These are phyloP conservation scores for Shargacucullia verbasci DNA, from an alignment of 2,888 invertebrate genomes.

Conservation along the genomic window DNA sequence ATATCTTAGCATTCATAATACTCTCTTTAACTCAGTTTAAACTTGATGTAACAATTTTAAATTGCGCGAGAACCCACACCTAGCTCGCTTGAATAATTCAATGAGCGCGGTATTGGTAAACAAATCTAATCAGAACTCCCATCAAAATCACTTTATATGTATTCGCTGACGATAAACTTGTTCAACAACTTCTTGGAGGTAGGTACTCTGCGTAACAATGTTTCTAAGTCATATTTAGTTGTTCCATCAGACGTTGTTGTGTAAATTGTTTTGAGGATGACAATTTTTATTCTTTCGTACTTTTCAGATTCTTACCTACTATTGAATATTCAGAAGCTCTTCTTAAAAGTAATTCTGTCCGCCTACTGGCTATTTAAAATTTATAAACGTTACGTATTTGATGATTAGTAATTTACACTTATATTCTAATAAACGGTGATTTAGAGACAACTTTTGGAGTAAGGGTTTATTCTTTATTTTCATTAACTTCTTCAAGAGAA, in stretches of 20 bases:
- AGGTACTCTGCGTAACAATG: constrained; percentile 32
- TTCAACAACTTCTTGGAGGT: constrained; percentile 45
- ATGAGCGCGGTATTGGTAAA: constrained; percentile 69
- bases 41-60: constrained; percentile 73
- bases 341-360: no score
- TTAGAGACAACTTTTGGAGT: no score
- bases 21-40: constrained; percentile 68
- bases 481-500: not conserved
- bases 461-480: no score
- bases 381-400: no score
- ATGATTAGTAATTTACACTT: no score
- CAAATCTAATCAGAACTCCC: constrained; percentile 77
- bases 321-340: no score
- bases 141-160: constrained; percentile 67
- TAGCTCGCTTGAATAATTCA: constrained; percentile 74
- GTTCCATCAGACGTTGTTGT: constrained; percentile 5
- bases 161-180: constrained; percentile 49
- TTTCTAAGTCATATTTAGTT: constrained; percentile 29
- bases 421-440: no score
- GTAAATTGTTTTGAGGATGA: not conserved
- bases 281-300: no score
- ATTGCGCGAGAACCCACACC: constrained; percentile 63
- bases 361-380: no score
- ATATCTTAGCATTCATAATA: constrained; percentile 69
- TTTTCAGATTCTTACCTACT: no score